These are phyloP conservation scores for Norana najaformis DNA, from an alignment of 2,888 invertebrate genomes.

Conservation along the genomic window DNA sequence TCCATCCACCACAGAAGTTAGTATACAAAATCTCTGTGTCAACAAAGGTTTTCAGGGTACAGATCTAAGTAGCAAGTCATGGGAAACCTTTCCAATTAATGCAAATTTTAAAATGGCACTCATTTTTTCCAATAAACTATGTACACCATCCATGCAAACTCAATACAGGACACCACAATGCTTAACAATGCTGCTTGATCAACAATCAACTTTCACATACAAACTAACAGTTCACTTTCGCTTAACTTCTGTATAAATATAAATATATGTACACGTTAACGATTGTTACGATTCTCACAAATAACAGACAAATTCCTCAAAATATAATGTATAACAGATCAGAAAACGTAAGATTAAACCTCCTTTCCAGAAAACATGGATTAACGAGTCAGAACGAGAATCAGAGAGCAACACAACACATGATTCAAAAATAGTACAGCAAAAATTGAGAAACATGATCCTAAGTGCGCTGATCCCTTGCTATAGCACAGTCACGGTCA, in stretches of 20 bases:
- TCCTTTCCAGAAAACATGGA: not conserved
- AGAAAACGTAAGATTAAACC: not conserved
- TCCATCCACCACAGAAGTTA: not conserved
- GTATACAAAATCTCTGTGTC: not conserved
- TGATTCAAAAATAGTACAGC: not conserved
- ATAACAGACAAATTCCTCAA: not conserved
- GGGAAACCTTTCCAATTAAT: not conserved
- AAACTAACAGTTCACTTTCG: not conserved
- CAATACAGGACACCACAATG: not conserved
- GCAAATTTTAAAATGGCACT: not conserved
- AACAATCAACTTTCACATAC: not conserved
- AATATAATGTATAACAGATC: not conserved
- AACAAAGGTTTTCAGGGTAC: too few species aligned
- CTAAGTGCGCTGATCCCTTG: not conserved
- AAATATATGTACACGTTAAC: not conserved
- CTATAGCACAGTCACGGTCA: not conserved
- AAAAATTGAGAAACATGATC: conserved; percentile 2
- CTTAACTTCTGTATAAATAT: not conserved
- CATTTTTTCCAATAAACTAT: not conserved
- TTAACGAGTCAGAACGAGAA: not conserved
- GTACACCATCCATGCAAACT: not conserved
- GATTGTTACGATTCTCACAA: not conserved
- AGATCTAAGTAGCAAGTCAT: not conserved
- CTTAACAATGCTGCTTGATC: conserved; percentile 10
- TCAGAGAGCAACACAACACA: not conserved